These are phyloP conservation scores for Merluccius polli DNA, from an alignment of 2,797 vertebrate species.

Conservation along the genomic window DNA sequence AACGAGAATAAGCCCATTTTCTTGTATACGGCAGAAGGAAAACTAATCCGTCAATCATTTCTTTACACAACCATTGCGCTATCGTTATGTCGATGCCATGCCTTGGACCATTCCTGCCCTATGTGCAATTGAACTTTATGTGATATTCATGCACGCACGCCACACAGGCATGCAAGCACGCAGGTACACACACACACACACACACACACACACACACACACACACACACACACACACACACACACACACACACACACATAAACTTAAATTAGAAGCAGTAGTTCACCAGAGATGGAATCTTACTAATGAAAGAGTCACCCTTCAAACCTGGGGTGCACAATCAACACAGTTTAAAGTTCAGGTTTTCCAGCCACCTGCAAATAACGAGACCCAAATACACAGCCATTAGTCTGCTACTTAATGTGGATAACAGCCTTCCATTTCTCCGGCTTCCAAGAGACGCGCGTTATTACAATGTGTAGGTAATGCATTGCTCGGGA, in stretches of 20 bases:
- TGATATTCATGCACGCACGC: background rate
- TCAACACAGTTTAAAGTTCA: conserved; percentile 41
- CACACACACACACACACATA: background rate
- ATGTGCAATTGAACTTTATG: background rate
- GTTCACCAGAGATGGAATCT: conserved; percentile 55
- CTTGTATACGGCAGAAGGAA: background rate
- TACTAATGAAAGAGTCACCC: conserved; percentile 47
- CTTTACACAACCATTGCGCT: background rate
- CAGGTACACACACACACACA: background rate
- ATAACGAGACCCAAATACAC: conserved; percentile 29
- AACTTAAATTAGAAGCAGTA: conserved; percentile 11
- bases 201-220: too few species aligned
- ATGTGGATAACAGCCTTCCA: conserved; percentile 36
- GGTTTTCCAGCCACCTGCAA: conserved; percentile 44
- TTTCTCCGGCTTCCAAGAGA: conserved; percentile 47
- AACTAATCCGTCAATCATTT: background rate
- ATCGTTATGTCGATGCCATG: background rate
- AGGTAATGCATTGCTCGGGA: conserved; percentile 42
- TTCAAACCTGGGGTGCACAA: conserved; percentile 47
- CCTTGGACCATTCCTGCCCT: background rate
- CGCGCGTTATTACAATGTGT: conserved; percentile 36
- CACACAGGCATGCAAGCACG: background rate
- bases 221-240: background rate
- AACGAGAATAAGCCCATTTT: background rate
- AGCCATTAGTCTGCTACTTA: conserved; percentile 50